Percentiles rank a stretch among this genome's conserved stretches.
phyloP scores from a whole-genome alignment of 2,797 vertebrate genomes.

The Eulemur albifrons region DNA sequence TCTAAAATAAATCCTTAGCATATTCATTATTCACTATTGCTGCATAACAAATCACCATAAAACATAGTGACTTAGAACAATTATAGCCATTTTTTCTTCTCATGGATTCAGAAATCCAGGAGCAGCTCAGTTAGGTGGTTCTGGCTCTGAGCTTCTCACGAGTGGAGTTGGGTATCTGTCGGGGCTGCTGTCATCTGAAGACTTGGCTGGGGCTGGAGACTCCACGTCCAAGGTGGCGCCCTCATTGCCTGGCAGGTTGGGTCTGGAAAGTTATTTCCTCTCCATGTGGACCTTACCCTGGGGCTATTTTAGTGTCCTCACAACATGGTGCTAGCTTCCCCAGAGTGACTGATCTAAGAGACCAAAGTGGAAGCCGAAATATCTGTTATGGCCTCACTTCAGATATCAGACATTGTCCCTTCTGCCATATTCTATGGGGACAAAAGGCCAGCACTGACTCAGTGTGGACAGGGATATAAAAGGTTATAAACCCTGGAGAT shows the following conservation, averaged over 20 bases:
- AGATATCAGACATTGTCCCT: background rate
- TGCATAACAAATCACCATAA: background rate
- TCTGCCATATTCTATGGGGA: background rate
- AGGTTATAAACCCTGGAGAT: background rate
- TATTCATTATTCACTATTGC: background rate
- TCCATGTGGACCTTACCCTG: background rate
- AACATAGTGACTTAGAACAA: background rate
- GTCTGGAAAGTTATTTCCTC: background rate
- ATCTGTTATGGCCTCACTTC: background rate
- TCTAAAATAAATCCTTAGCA: background rate
- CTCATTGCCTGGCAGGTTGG: background rate
- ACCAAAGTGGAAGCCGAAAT: background rate
- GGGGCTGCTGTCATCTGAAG: background rate
- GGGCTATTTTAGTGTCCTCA: background rate
- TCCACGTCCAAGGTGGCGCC: too few species aligned
- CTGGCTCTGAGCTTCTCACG: background rate
- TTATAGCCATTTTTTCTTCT: background rate
- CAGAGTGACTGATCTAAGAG: background rate
- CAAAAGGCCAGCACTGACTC: too few species aligned
- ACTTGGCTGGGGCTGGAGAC: background rate
- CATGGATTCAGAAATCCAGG: background rate
- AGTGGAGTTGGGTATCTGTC: rapidly evolving
- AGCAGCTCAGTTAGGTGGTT: too few species aligned
- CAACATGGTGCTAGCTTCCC: background rate
- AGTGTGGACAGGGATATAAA: background rate